phyloP scores from a whole-genome alignment of 2,113 vertebrate genomes.

The Heterochromis multidens region DNA sequence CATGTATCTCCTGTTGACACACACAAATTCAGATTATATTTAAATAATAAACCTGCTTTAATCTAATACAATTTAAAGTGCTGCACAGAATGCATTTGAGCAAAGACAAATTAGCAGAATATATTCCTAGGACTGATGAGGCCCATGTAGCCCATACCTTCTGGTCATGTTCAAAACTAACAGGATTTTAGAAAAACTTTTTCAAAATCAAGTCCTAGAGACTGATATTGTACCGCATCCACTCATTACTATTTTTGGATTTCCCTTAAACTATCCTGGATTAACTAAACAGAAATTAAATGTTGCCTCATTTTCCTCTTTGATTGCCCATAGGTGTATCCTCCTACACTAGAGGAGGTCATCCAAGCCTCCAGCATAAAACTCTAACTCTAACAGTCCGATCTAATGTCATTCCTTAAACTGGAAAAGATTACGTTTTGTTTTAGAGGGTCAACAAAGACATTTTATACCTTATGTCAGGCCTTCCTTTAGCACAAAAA shows the following conservation, averaged over 20 bases:
- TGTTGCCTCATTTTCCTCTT: background rate
- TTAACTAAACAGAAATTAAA: background rate
- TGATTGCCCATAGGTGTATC: background rate
- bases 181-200: background rate
- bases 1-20: no score
- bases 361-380: background rate
- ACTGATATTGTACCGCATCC: background rate
- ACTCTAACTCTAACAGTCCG: background rate
- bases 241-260: no score
- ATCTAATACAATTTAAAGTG: background rate
- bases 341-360: background rate
- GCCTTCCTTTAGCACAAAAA: no score
- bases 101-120: no score
- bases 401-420: background rate
- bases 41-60: background rate
- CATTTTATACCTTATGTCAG: background rate
- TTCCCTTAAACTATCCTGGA: no score
- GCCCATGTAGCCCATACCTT: background rate
- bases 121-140: background rate
- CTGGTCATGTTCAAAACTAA: background rate
- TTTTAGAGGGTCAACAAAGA: background rate
- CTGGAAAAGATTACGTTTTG: background rate
- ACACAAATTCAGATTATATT: background rate
- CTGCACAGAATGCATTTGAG: no score
- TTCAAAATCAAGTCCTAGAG: background rate